Base-by-base conservation (phyloP, 2,113 vertebrate species). In the Actenoides lindsayi region DNA sequence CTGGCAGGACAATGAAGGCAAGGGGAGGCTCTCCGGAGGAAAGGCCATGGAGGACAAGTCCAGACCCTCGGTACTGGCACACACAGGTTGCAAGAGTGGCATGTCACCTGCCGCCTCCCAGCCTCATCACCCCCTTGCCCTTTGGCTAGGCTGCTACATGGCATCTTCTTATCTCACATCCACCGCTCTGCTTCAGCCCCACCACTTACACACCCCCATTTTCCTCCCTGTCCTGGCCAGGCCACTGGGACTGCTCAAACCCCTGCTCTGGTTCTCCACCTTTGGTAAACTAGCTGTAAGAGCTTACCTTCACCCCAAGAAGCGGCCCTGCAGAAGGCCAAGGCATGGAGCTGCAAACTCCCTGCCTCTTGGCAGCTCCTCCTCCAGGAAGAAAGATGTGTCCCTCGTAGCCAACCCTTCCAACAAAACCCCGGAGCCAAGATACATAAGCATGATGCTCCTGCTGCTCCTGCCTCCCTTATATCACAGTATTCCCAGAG, bases 371-470 rank as follows among this genome's bases (percentile, higher is more conserved):
- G 1, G 39, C 41, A 71, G 57, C 35, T 85, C 57, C 28, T 62
- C 42, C 53, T 67, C 64, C 23, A 67, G 25, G 80, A 83, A 62
- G 31, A 63, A 92, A 79, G 28, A 64, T 9, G 28, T 23, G 70
- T 71, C 57, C 65, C 35, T 63, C 5, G 6, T 15, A 76, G 44
- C 24, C 50, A 69, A 51, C 19, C 67, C 42, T 86, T 56, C 57
- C 75, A 75, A 81, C 30, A 51, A 86, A 71, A 33, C 6, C 30
- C 9, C 56, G 51, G 77, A 79, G 57, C 37, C 1, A 1, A 86
- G n/a, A 88, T 11, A 54, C 0, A 86, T 12, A 46, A 0, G 0
- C 10, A 4, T 17, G 33, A 84, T 54, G n/a, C 13, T 75, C 31
- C 84, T 31, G 21, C 19, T 54, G n/a, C 13, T 75, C 31, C 84